These are phyloP conservation scores for Cepphus grylle DNA, from an alignment of 2,113 vertebrate genomes.

Conservation along the genomic window DNA sequence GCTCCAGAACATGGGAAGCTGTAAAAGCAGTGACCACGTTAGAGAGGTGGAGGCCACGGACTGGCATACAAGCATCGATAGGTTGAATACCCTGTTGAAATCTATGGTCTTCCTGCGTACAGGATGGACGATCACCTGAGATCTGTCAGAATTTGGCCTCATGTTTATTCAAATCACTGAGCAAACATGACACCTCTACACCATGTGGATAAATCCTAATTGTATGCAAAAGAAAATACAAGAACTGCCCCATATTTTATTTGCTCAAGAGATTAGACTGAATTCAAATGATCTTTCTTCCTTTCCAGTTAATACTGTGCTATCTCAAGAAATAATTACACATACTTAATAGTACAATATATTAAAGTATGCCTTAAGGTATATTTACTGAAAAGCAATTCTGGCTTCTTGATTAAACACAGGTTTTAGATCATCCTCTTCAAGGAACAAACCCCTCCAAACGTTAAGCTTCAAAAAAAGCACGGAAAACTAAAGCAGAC, in stretches of 20 bases:
- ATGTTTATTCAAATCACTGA: not conserved
- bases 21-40: not conserved
- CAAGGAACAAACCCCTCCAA: not conserved
- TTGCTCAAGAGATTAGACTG: conserved; percentile 30
- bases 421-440: not conserved
- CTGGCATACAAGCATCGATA: not conserved
- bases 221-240: conserved; percentile 4
- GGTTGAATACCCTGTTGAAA: not conserved
- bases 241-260: not conserved
- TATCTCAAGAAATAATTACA: conserved; percentile 32
- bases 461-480: not conserved
- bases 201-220: not conserved
- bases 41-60: not conserved
- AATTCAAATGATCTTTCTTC: conserved; percentile 2
- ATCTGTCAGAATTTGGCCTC: not conserved
- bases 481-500: not conserved
- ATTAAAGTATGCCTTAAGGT: conserved; percentile 22
- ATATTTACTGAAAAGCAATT: conserved; percentile 13
- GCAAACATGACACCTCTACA: not conserved
- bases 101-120: not conserved
- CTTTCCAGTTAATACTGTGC: not conserved
- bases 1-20: not conserved
- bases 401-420: not conserved
- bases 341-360: not conserved
- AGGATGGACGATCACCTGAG: not conserved